Base-by-base conservation (phyloP, 2,888 invertebrate species). In the Sesamia inferens region DNA sequence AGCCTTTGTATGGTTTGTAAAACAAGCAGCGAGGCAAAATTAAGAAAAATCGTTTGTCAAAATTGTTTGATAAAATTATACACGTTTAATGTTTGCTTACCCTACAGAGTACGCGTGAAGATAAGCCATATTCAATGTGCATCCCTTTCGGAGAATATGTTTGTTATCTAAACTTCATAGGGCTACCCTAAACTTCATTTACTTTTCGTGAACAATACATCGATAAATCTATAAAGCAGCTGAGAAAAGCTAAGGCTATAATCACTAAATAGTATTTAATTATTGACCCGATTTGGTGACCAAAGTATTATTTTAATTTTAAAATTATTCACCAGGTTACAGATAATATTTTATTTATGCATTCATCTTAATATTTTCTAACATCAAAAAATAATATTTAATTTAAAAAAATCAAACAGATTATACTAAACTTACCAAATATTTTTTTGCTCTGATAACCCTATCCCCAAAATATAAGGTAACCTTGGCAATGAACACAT, bases 401-500 rank as follows among this genome's bases (percentile, higher is more conserved):
- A 19, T 48, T 24, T 0, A 14, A 48, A 31, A 48, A 31, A 0
- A 19, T 48, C 13, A 19, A 19, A 24, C 13, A 5, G 14, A 14
- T 64, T 24, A 19, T 7, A 42, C 19, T 0, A 8, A 54, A 47
- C n/a, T 6, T 19, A 11, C 14, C 4, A 10, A 47, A 39, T 19
- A 13, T 19, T 22, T 51, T 51, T 39, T 55, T 42, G 0, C 11
- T 13, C 14, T 78, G 78, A 0, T 78, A 81, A 55, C 82, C 82
- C 81, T 81, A 82, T n/a, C n/a, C 44, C 69, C 71, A 4, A 78
- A 78, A 76, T 75, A 71, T 64, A 71, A 22, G 55, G 39, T 78
- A 81, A 81, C 83, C 83, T 83, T 83, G 83, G 73, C 83, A 66
- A 42, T 76, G 71, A 48, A 57, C 81, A 76, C 71, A 83, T 83